Conservation (phyloP, 2,113 vertebrate species). For the Vanacampus margaritifer region DNA sequence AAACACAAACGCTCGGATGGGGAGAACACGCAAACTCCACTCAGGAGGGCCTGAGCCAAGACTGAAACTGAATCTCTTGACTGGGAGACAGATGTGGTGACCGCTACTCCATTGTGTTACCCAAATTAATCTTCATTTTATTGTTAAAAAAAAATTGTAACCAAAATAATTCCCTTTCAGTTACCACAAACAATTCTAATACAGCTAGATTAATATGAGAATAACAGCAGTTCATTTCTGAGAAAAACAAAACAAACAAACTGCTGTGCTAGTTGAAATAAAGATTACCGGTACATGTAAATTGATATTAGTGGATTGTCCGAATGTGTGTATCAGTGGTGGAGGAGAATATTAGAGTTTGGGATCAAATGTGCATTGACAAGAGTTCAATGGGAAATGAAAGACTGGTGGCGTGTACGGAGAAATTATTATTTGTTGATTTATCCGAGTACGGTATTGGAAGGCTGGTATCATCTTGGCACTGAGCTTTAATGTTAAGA, state of each 20-base stretch:
- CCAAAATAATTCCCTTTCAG: neutral
- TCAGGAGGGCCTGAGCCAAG: neutral
- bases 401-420: neutral
- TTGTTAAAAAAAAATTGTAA: neutral
- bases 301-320: neutral
- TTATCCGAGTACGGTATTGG: neutral
- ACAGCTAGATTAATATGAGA: too few relatives aligned
- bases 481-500: too few relatives aligned
- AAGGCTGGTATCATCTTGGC: neutral
- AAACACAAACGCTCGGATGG: neutral
- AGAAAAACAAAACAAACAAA: too few relatives aligned
- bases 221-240: too few relatives aligned
- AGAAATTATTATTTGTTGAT: too few relatives aligned
- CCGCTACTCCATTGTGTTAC: too few relatives aligned
- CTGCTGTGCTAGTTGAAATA: too few relatives aligned
- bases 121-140: too few relatives aligned
- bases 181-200: too few relatives aligned
- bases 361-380: neutral
- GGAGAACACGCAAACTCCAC: neutral
- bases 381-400: neutral
- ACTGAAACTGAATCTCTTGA: neutral
- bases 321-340: neutral
- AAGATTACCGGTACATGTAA: too few relatives aligned
- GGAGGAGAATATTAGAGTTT: neutral
- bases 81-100: neutral